phyloP scores from a whole-genome alignment of 2,888 invertebrate genomes.

The Heliconius charithonia region DNA sequence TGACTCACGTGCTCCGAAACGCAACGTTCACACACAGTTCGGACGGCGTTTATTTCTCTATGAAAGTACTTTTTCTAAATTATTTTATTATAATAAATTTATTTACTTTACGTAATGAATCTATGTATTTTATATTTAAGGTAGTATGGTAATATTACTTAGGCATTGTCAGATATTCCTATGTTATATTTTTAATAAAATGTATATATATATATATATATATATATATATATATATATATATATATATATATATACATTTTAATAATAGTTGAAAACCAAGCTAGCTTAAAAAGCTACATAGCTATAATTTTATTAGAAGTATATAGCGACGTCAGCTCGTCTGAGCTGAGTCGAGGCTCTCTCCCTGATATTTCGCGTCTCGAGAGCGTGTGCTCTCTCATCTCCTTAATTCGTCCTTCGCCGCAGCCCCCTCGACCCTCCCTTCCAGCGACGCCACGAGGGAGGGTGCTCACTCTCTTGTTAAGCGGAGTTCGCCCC shows the following conservation, averaged over 20 bases:
- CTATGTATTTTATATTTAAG: not conserved
- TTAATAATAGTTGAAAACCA: not conserved
- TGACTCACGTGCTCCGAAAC: constrained; percentile 77
- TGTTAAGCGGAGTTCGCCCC: constrained; percentile 79
- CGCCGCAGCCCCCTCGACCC: constrained; percentile 81
- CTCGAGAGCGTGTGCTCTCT: constrained; percentile 83
- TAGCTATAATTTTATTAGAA: constrained; percentile 37
- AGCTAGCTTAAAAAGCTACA: constrained; percentile 1
- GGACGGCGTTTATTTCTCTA: constrained; percentile 50
- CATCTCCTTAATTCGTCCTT: constrained; percentile 85
- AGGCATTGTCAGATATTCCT: not conserved
- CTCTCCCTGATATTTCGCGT: constrained; percentile 73
- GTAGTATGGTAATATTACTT: not conserved
- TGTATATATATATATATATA: not conserved
- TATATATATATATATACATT: too few species aligned
- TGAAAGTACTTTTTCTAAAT: not conserved
- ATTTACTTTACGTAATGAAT: not conserved
- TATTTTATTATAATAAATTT: not conserved
- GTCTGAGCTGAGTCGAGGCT: constrained; percentile 37
- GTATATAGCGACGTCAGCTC: constrained; percentile 41
- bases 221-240: too few species aligned
- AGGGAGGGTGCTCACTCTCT: constrained; percentile 76
- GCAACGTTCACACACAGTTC: constrained; percentile 69
- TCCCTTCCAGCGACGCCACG: constrained; percentile 71
- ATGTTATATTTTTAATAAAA: not conserved